Evolutionary conservation across 2,113 vertebrate genomes (phyloP).

Genomic region (Triplophysa siluroides): DNA sequence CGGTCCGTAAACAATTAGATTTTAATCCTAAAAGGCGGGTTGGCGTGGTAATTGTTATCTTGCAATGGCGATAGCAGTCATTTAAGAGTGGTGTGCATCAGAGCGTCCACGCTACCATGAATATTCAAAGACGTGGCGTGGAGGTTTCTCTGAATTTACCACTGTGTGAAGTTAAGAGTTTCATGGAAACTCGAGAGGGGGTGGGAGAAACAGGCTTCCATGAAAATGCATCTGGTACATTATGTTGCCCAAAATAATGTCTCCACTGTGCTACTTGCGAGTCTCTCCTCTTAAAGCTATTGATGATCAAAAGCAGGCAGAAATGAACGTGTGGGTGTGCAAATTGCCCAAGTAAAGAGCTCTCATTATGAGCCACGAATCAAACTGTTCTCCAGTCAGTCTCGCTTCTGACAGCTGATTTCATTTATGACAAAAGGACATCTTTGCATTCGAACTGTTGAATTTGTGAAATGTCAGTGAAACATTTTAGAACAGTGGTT

Average conservation of each 20-base stretch:
- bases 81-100: slow-evolving; percentile 8
- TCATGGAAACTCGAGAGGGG: slow-evolving; percentile 21
- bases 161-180: slow-evolving; percentile 15
- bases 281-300: slow-evolving; percentile 12
- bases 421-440: slow-evolving; percentile 7
- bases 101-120: slow-evolving; percentile 8
- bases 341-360: slow-evolving; percentile 15
- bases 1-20: slow-evolving; percentile 9
- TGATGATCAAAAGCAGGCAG: slow-evolving; percentile 25
- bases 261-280: not conserved
- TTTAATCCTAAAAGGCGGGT: not conserved
- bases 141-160: slow-evolving; percentile 29
- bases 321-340: slow-evolving; percentile 18
- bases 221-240: not conserved
- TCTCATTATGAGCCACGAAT: not conserved
- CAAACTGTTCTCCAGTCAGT: not conserved
- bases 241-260: not conserved
- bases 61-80: slow-evolving; percentile 23
- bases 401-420: slow-evolving; percentile 25
- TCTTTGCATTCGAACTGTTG: not conserved
- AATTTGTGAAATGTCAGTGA: not conserved
- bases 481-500: not conserved
- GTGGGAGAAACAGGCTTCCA: not conserved
- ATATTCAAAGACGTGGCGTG: not conserved
- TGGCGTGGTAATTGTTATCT: slow-evolving; percentile 7